Evolutionary conservation across 2,888 invertebrate genomes (phyloP).

Genomic region (Agriotes lineatus): DNA sequence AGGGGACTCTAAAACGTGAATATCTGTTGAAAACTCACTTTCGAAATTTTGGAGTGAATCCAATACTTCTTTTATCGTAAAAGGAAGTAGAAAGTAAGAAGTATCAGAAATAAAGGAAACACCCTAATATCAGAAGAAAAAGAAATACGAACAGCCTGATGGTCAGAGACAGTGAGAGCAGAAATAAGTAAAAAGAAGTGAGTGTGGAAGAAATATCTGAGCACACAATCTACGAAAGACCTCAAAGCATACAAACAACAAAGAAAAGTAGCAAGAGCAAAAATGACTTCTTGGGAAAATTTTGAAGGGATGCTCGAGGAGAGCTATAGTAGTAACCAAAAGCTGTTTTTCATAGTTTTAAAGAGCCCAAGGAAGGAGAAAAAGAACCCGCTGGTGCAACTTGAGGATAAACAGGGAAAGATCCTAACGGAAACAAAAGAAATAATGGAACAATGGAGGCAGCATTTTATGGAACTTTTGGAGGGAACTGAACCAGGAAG

Average conservation of each 20-base stretch:
- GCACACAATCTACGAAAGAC: background rate
- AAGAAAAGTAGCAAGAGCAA: background rate
- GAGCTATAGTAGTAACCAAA: background rate
- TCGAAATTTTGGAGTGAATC: too few relatives aligned
- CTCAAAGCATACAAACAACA: background rate
- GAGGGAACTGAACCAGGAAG: background rate
- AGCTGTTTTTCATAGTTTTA: background rate
- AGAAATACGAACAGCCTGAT: too few relatives aligned
- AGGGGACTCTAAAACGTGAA: too few relatives aligned
- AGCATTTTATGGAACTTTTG: background rate
- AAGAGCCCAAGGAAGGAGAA: background rate
- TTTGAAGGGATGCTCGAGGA: background rate
- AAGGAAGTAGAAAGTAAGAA: too few relatives aligned
- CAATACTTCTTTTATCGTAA: too few relatives aligned
- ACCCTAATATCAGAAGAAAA: too few relatives aligned
- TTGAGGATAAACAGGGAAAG: background rate
- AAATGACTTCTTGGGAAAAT: background rate
- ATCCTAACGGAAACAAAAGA: background rate
- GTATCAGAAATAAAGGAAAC: too few relatives aligned
- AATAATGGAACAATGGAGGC: background rate
- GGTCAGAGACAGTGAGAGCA: too few relatives aligned
- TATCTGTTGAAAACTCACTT: too few relatives aligned
- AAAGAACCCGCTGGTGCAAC: background rate
- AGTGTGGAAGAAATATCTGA: background rate
- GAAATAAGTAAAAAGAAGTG: too few relatives aligned